phyloP scores from a whole-genome alignment of 2,888 invertebrate species.

The Sminthurinus aureus region DNA sequence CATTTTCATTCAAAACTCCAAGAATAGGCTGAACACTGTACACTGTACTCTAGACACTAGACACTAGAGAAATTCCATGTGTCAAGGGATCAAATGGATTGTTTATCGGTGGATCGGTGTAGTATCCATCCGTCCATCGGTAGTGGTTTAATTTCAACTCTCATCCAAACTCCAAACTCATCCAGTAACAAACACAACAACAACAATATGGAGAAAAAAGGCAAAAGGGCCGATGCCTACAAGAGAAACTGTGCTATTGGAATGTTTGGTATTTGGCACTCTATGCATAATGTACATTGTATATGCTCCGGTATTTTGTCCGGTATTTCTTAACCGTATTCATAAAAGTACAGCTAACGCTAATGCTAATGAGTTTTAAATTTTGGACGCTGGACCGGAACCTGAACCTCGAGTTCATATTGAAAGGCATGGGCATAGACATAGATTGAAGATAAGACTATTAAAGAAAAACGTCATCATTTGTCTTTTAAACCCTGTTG shows the following conservation, averaged over 20 bases:
- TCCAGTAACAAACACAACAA: not conserved
- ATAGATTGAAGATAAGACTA: not conserved
- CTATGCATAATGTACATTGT: not conserved
- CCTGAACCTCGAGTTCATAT: not conserved
- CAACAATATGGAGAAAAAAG: not conserved
- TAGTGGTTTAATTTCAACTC: not conserved
- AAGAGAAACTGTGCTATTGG: not conserved
- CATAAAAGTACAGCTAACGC: too few relatives aligned
- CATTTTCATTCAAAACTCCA: conserved; percentile 15
- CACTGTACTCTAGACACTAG: too few relatives aligned
- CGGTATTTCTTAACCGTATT: too few relatives aligned
- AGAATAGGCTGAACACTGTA: not conserved
- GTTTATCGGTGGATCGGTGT: not conserved
- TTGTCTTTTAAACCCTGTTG: not conserved
- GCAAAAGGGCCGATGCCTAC: not conserved
- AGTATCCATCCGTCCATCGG: too few relatives aligned
- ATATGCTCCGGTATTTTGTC: too few relatives aligned
- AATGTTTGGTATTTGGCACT: conserved; percentile 15
- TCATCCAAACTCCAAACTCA: not conserved
- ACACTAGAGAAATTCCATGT: conserved; percentile 28
- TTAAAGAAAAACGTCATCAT: not conserved
- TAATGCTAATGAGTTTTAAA: too few relatives aligned
- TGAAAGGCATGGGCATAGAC: not conserved
- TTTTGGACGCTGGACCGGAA: not conserved
- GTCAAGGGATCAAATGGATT: conserved; percentile 35